Evolutionary conservation across 2,797 vertebrate genomes (phyloP), one percentile per base, ranked within the genome.

Genomic region (Esox masquinongy): DNA sequence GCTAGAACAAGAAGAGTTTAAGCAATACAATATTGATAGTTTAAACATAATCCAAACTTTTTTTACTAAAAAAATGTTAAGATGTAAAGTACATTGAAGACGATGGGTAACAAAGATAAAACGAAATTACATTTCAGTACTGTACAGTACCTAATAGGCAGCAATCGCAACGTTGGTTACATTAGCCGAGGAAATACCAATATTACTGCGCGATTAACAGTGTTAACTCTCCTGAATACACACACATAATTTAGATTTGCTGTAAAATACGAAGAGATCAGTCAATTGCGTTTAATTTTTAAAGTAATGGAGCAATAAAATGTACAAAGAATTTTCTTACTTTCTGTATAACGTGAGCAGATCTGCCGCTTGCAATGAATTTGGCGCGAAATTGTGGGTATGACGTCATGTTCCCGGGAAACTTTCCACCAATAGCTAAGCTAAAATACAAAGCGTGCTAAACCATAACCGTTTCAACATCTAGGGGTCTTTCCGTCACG

Each of bases 401-500:
- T 90, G 92, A 91, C 89, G 91, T 89, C 1, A 2, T 51, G 92
- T 94, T 95, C 94, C 92, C 96, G 95, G 90, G 94, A 81, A 95
- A 95, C 73, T 93, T 90, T 85, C 53, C 73, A 71, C 95, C 94
- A 95, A 95, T 94, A 53, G 79, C 1, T 51, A 24, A 0, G 14
- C 53, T 49, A 34, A 0, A 43, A 34, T 0, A 2, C 8, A 4
- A 1, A 3, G 0, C 3, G 6, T 24, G 0, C 47, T 82, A n/a
- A 43, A 83, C 86, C 84, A 73, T 85, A 0, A 19, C 34, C 71
- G 0, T 66, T 12, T 24, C 2, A 22, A 17, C 2, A 70, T 64
- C 63, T 24, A 8, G 16, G 68, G 73, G 79, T 77, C 9, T 47
- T 26, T 26, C 56, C 9, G 19, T 14, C 17, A 2, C 29, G 34